Evolutionary conservation across 2,113 vertebrate species (phyloP).

Genomic region (Ictalurus punctatus): DNA sequence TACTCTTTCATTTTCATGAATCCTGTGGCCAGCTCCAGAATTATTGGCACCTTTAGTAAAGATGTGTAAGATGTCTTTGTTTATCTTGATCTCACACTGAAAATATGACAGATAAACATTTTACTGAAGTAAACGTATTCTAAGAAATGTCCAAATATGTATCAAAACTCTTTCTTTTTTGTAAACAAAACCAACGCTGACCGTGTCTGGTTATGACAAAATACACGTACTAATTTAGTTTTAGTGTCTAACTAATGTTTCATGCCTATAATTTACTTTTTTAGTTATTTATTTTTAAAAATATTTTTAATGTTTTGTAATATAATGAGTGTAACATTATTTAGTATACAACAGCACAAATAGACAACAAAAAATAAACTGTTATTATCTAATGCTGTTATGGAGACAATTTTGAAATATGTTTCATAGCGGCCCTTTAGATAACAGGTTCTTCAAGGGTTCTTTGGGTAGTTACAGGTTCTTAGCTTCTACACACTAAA

Average conservation of each 20-base stretch:
- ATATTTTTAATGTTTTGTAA: too few species aligned
- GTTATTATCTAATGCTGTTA: too few species aligned
- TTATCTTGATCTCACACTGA: not conserved
- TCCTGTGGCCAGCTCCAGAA: too few species aligned
- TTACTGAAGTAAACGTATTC: not conserved
- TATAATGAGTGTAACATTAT: too few species aligned
- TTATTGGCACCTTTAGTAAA: not conserved
- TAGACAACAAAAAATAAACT: too few species aligned
- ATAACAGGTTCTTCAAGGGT: not conserved
- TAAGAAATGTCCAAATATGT: not conserved
- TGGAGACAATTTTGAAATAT: too few species aligned
- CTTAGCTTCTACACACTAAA: not conserved
- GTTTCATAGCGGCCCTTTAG: not conserved
- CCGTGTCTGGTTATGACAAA: not conserved
- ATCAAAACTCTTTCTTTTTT: not conserved
- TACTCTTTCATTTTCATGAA: not conserved
- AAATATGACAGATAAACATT: not conserved
- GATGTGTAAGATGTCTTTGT: not conserved
- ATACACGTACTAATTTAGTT: not conserved
- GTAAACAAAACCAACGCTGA: not conserved
- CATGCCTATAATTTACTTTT: not conserved
- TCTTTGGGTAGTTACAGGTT: not conserved
- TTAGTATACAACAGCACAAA: too few species aligned
- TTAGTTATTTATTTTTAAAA: too few species aligned
- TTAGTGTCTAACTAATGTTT: not conserved